Percentiles rank a stretch among this genome's conserved stretches.
Conservation (phyloP, 2,888 invertebrate species). For the Sinelater perroti region DNA sequence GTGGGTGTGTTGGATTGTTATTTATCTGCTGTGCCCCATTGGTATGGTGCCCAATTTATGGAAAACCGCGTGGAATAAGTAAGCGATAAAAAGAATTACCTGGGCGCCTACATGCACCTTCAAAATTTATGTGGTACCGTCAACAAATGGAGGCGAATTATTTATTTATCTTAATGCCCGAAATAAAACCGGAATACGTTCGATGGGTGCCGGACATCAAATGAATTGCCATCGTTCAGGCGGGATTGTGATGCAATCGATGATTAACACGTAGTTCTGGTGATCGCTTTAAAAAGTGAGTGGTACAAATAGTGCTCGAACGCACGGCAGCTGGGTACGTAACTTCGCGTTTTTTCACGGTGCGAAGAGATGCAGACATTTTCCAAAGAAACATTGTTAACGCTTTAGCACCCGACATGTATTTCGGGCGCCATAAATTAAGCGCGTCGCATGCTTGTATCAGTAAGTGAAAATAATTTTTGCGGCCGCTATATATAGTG, state of each 20-base stretch:
- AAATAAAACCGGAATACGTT: slow-evolving; percentile 21
- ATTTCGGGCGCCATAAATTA: slow-evolving; percentile 14
- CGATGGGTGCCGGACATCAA: no score
- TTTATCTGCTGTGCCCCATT: slow-evolving; percentile 17
- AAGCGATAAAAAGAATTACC: slow-evolving; percentile 12
- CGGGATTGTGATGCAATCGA: no score
- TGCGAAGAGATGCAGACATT: no score
- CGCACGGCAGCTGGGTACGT: no score
- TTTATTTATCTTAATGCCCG: slow-evolving; percentile 17
- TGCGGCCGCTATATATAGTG: not conserved
- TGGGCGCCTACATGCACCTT: slow-evolving; percentile 7
- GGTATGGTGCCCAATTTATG: slow-evolving; percentile 22
- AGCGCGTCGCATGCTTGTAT: slow-evolving; percentile 16
- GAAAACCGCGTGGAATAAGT: slow-evolving; percentile 21
- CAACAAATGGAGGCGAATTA: slow-evolving; percentile 18
- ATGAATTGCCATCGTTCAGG: no score
- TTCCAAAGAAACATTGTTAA: slow-evolving; percentile 19
- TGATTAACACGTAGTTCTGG: no score
- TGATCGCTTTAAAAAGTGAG: no score
- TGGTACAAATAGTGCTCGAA: no score
- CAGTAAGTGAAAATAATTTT: slow-evolving; percentile 20
- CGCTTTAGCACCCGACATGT: slow-evolving; percentile 15
- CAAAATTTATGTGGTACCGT: slow-evolving; percentile 13
- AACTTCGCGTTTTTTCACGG: no score
- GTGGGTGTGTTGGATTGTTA: slow-evolving; percentile 25